Evolutionary conservation across 2,113 vertebrate genomes (phyloP).

Genomic region (Nothocercus julius): DNA sequence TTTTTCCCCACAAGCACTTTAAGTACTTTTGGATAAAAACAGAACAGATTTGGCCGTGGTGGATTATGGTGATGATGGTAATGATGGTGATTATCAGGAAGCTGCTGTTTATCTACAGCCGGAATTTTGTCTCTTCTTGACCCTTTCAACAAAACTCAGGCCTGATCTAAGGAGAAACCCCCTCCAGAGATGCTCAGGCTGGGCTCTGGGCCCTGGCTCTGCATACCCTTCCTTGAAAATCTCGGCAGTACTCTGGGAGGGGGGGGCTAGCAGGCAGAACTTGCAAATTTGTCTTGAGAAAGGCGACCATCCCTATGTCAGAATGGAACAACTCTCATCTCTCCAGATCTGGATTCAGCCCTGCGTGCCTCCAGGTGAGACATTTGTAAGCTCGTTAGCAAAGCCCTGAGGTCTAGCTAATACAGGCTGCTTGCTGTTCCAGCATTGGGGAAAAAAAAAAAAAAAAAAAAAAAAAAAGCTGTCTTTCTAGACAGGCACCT

Average conservation of each 20-base stretch:
- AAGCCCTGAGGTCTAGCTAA: background rate
- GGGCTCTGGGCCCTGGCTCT: background rate
- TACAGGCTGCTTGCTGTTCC: background rate
- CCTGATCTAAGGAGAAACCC: background rate
- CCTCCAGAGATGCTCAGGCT: fast-evolving
- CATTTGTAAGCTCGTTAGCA: background rate
- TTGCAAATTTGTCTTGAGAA: background rate
- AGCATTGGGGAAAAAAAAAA: conserved; percentile 1
- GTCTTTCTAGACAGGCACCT: background rate
- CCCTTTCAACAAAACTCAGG: background rate
- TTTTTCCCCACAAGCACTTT: background rate
- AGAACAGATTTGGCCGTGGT: background rate
- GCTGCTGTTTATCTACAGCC: background rate
- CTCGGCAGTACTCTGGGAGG: background rate
- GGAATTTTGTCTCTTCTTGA: background rate
- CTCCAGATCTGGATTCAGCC: background rate
- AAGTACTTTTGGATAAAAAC: background rate
- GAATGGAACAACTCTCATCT: background rate
- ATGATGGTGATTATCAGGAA: background rate
- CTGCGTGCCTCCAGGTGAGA: background rate
- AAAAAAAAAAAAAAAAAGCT: conserved; percentile 4
- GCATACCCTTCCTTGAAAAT: background rate
- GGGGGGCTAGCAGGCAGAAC: fast-evolving
- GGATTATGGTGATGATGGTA: background rate
- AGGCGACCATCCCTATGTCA: background rate